Evolutionary conservation across 2,797 vertebrate genomes (phyloP).

Genomic region (Setipinna tenuifilis): DNA sequence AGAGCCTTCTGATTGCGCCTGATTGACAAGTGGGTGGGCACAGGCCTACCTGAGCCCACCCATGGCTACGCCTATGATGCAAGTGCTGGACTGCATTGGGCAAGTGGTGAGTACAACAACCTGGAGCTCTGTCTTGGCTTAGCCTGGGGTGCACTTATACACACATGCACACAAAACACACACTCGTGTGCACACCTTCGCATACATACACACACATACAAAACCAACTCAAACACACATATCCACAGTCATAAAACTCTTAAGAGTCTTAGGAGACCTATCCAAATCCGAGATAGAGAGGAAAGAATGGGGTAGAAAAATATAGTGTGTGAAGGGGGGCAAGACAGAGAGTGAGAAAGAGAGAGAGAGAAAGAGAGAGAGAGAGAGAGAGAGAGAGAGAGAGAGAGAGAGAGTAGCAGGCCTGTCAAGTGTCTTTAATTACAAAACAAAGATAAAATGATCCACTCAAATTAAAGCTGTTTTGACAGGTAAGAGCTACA

Average conservation of each 20-base stretch:
- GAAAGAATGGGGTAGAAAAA: no score
- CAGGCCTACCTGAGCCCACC: no score
- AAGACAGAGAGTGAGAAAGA: neutral
- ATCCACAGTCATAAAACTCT: neutral
- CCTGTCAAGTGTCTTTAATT: conserved; percentile 10
- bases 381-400: neutral
- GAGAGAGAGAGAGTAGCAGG: neutral
- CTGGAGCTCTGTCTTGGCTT: neutral
- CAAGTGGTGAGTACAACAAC: conserved; percentile 3
- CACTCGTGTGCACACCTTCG: neutral
- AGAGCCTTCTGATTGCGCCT: no score
- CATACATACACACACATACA: neutral
- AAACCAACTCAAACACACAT: neutral
- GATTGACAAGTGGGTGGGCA: no score
- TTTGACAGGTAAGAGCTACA: conserved; percentile 15
- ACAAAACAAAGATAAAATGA: conserved; percentile 26
- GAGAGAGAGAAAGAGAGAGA: neutral
- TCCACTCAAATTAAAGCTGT: conserved; percentile 38
- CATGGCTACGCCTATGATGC: no score
- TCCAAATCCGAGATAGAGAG: no score
- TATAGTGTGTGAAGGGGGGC: neutral
- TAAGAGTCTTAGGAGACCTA: no score
- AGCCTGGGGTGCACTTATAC: neutral
- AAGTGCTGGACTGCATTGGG: conserved; percentile 6
- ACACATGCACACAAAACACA: neutral